Evolutionary conservation across 2,797 vertebrate genomes (phyloP).

Genomic region (Denticeps clupeoides): DNA sequence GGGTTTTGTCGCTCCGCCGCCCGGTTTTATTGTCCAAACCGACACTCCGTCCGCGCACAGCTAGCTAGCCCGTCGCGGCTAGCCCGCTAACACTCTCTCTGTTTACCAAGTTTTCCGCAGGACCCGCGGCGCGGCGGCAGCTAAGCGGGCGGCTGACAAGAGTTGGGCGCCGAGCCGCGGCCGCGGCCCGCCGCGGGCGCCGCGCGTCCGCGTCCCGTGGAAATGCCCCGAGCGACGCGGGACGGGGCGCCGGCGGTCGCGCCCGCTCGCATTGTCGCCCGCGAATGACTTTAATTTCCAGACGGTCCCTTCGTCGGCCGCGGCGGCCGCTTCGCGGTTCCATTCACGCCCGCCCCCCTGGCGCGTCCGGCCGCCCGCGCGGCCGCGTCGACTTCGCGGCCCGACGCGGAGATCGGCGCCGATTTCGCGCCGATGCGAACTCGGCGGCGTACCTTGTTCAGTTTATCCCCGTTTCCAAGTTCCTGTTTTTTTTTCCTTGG

Average conservation of each 20-base stretch:
- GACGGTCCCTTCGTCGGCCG: conserved; percentile 53
- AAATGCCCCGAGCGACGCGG: no score
- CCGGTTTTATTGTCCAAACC: conserved; percentile 12
- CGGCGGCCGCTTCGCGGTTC: conserved; percentile 44
- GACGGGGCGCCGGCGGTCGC: no score
- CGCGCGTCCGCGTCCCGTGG: no score
- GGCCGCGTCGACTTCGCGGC: no score
- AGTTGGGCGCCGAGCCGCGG: no score
- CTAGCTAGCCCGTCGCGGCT: conserved; percentile 7
- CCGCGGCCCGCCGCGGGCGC: no score
- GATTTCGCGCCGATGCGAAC: conserved; percentile 18
- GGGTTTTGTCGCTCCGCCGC: neutral
- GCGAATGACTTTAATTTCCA: conserved; percentile 60
- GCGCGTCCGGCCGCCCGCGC: no score
- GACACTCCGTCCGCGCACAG: neutral
- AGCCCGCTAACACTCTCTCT: conserved; percentile 35
- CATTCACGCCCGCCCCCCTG: conserved; percentile 23
- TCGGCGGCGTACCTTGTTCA: conserved; percentile 38
- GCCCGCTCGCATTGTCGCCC: conserved; percentile 55
- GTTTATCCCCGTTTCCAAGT: conserved; percentile 58
- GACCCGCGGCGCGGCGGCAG: no score
- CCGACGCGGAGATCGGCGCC: no score
- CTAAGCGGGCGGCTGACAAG: no score
- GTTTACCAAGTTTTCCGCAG: conserved; percentile 66
- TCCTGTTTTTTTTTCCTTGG: conserved; percentile 60